These are phyloP conservation scores for Typhlichthys subterraneus DNA, from an alignment of 2,797 vertebrate species.

Conservation along the genomic window DNA sequence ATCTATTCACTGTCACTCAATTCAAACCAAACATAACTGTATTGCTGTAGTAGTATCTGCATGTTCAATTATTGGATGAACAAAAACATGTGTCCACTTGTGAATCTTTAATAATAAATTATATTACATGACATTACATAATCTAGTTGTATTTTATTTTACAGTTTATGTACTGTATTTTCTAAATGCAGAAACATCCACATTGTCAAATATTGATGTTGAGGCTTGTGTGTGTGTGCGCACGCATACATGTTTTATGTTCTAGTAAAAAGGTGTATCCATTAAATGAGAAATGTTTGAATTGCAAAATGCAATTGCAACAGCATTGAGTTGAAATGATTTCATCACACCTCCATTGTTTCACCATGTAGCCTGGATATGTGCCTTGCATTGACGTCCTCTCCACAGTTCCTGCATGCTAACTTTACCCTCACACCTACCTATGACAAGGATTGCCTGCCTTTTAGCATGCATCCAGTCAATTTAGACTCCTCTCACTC, in stretches of 20 bases:
- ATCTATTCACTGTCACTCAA: conserved; percentile 27
- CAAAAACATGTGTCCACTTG: not conserved
- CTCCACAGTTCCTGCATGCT: conserved; percentile 86
- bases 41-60: conserved; percentile 8
- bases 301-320: not conserved
- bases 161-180: not conserved
- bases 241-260: conserved; percentile 50
- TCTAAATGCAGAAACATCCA: not conserved
- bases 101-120: not conserved
- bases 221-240: conserved; percentile 8
- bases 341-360: not conserved
- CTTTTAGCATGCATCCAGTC: conserved; percentile 50
- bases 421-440: conserved; percentile 71
- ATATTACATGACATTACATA: not conserved
- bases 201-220: not conserved
- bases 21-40: conserved; percentile 10
- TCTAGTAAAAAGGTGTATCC: conserved; percentile 16
- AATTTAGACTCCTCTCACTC: conserved; percentile 56
- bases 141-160: not conserved
- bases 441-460: conserved; percentile 57
- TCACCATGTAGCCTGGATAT: not conserved
- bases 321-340: not conserved
- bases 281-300: not conserved
- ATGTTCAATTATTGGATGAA: too few species aligned
- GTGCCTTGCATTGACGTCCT: conserved; percentile 45